These are phyloP conservation scores for Montipora capitata DNA, from an alignment of 92 coral and sea anemone species.

Conservation along the genomic window DNA sequence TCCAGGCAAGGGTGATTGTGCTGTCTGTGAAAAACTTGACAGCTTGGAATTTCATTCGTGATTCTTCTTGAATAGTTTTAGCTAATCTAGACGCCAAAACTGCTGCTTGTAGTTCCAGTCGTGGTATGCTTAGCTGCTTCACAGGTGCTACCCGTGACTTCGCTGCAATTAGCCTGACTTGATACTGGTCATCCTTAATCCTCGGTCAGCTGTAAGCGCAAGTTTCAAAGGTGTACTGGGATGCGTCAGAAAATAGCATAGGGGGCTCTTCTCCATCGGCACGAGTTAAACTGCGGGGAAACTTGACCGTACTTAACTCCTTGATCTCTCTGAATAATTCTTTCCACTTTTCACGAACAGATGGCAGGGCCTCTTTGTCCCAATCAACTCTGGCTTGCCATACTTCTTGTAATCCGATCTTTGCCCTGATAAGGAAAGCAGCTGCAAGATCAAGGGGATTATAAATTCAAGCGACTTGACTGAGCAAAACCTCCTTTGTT, in stretches of 20 bases:
- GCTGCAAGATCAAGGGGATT: slow-evolving; percentile 1
- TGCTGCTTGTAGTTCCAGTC: too few species aligned
- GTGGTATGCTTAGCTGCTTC: too few species aligned
- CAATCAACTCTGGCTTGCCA: slow-evolving; percentile 14
- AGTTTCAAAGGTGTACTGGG: slow-evolving; percentile 68
- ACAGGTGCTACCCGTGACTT: too few species aligned
- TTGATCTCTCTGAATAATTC: slow-evolving; percentile 57
- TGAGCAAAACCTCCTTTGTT: slow-evolving; percentile 64
- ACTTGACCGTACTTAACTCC: too few species aligned
- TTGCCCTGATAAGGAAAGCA: background rate
- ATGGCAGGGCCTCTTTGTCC: slow-evolving; percentile 59
- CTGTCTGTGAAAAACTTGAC: too few species aligned
- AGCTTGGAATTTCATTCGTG: too few species aligned
- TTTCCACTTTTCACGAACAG: slow-evolving; percentile 46
- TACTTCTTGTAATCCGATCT: too few species aligned
- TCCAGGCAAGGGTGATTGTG: slow-evolving; percentile 76
- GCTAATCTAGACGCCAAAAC: too few species aligned
- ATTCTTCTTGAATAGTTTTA: too few species aligned
- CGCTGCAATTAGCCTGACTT: too few species aligned
- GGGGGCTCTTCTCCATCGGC: too few species aligned
- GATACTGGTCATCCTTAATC: slow-evolving; percentile 16
- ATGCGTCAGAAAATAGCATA: slow-evolving; percentile 39
- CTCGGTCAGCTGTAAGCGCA: slow-evolving; percentile 65
- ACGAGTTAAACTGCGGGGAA: too few species aligned
- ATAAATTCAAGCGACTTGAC: slow-evolving; percentile 11